phyloP scores from a whole-genome alignment of 2,888 invertebrate genomes.

The Drosophila bunnanda region DNA sequence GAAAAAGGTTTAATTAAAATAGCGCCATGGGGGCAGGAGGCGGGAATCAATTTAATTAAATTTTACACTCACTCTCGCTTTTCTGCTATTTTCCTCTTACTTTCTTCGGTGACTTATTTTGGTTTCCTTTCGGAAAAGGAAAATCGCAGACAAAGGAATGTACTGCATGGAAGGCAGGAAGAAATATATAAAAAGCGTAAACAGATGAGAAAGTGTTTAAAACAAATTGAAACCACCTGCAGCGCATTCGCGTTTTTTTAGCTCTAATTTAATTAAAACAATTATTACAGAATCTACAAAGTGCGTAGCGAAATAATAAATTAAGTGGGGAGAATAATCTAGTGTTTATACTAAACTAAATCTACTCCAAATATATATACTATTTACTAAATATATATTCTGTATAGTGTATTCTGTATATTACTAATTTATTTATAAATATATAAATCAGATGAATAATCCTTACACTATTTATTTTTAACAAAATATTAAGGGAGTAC shows the following conservation, averaged over 20 bases:
- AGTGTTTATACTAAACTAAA: background rate
- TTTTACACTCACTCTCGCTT: conserved; percentile 34
- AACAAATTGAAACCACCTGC: conserved; percentile 29
- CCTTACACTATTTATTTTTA: no score
- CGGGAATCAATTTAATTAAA: conserved; percentile 49
- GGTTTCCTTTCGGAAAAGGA: conserved; percentile 7
- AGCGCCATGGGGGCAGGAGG: conserved; percentile 4
- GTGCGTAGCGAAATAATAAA: background rate
- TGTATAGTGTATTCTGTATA: no score
- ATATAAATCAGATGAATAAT: no score
- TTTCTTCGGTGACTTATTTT: conserved; percentile 33
- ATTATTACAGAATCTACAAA: conserved; percentile 20
- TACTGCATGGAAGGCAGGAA: conserved; percentile 4
- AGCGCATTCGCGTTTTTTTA: conserved; percentile 42
- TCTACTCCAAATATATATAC: no score
- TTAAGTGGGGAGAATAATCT: no score
- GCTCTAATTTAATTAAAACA: conserved; percentile 62
- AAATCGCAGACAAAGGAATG: conserved; percentile 20
- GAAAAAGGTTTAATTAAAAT: conserved; percentile 59
- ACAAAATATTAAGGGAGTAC: no score
- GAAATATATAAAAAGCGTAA: conserved; percentile 7
- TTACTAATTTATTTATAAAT: no score
- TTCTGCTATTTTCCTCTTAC: conserved; percentile 3
- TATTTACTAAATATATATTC: background rate
- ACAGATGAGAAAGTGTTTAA: conserved; percentile 14